A percentile compares a stretch with the other conserved stretches of the same genome.
These are phyloP conservation scores for Apis laboriosa DNA, from an alignment of 1,140 invertebrate species.

Conservation along the genomic window DNA sequence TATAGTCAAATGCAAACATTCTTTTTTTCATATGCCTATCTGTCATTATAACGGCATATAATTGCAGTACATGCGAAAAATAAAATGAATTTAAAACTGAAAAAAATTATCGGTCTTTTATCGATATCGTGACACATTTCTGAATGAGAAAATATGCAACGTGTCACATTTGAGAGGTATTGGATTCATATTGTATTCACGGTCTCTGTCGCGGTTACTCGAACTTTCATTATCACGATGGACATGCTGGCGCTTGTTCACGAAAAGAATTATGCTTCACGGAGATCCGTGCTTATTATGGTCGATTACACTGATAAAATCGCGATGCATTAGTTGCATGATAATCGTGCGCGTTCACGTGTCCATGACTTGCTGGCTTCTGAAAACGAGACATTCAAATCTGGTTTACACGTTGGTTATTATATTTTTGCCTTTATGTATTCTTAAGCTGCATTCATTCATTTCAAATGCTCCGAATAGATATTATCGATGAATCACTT, in stretches of 20 bases:
- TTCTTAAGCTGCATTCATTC: background rate
- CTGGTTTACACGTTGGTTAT: background rate
- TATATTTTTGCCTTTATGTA: background rate
- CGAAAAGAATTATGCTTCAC: slow-evolving; percentile 21
- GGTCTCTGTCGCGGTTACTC: slow-evolving; percentile 29
- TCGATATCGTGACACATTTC: background rate
- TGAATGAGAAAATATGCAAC: background rate
- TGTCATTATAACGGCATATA: background rate
- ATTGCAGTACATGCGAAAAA: background rate
- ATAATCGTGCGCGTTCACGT: slow-evolving; percentile 6
- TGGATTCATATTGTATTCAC: background rate
- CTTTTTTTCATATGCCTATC: too few relatives aligned
- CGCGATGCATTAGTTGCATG: slow-evolving; percentile 39
- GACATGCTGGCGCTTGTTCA: background rate
- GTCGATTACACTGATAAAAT: slow-evolving; percentile 55
- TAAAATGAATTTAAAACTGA: background rate
- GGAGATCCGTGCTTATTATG: slow-evolving; percentile 49
- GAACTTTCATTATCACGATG: slow-evolving; percentile 51
- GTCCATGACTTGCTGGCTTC: background rate
- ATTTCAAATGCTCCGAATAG: background rate
- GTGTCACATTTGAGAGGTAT: background rate
- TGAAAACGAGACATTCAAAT: slow-evolving; percentile 1
- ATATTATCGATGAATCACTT: background rate
- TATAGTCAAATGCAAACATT: too few relatives aligned
- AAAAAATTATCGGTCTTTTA: background rate